Conservation (phyloP, 2,888 invertebrate genomes). For the Tolmerus cingulatus region DNA sequence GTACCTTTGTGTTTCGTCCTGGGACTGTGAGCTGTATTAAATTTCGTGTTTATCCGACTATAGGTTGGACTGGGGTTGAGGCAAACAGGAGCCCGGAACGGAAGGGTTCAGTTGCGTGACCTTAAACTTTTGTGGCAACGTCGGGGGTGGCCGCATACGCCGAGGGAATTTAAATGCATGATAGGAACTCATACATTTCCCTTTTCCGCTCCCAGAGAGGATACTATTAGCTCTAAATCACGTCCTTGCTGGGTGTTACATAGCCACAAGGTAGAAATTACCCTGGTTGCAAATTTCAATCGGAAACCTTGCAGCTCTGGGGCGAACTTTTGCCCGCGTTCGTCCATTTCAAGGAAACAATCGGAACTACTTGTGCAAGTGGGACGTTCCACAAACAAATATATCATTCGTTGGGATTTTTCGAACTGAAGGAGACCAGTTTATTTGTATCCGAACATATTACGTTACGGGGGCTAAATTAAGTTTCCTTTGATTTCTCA, state of each 20-base stretch:
- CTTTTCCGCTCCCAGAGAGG: constrained; percentile 24
- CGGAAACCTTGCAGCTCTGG: constrained; percentile 6
- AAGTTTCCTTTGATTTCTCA: constrained; percentile 13
- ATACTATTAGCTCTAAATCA: constrained; percentile 39
- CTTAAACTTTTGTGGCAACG: constrained; percentile 13
- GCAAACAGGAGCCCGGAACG: background rate
- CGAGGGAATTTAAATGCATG: constrained; percentile 18
- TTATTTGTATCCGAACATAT: constrained; percentile 8
- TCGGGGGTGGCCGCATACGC: background rate
- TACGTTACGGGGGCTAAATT: background rate
- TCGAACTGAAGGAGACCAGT: background rate
- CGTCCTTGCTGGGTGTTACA: constrained; percentile 12
- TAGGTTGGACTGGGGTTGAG: background rate
- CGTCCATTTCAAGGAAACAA: background rate
- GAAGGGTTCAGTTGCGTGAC: constrained; percentile 24
- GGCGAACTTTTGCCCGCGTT: constrained; percentile 6
- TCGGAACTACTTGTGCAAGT: constrained; percentile 34
- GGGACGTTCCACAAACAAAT: background rate
- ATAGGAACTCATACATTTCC: constrained; percentile 22
- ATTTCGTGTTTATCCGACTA: background rate
- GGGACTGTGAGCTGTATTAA: background rate
- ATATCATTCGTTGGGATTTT: constrained; percentile 4
- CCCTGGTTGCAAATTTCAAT: constrained; percentile 26
- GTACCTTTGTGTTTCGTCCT: background rate
- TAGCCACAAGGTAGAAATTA: constrained; percentile 25